Conservation (phyloP, 2,888 invertebrate species). For the Lepeophtheirus nordmannii region DNA sequence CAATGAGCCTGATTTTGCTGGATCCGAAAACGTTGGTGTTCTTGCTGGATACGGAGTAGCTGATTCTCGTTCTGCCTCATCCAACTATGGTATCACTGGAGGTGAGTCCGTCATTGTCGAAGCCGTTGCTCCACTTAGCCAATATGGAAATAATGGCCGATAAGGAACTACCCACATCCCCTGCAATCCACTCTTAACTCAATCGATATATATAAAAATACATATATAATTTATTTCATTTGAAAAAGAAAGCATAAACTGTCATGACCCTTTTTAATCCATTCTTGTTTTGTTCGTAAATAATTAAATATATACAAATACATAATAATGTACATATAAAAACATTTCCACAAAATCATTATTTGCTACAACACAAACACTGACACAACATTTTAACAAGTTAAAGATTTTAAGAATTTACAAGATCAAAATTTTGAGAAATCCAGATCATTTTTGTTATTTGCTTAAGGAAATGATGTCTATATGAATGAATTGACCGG, state of each 20-base stretch:
- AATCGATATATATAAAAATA: background rate
- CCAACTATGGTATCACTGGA: background rate
- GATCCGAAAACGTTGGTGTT: background rate
- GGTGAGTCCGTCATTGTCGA: background rate
- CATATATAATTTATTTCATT: background rate
- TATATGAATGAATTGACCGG: no score
- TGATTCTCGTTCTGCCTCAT: background rate
- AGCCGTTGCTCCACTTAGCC: background rate
- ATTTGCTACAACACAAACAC: no score
- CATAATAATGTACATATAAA: no score
- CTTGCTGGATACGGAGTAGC: background rate
- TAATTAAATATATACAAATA: no score
- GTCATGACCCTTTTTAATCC: background rate
- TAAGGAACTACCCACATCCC: background rate
- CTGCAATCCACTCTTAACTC: background rate
- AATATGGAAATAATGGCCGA: background rate
- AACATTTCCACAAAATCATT: no score
- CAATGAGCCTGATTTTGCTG: constrained; percentile 3
- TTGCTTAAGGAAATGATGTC: no score
- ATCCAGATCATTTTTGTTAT: no score
- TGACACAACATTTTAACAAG: no score
- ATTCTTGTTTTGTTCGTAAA: no score
- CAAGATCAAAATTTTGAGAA: no score
- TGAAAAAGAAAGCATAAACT: constrained; percentile 3
- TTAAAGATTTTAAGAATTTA: no score